Percentiles rank a stretch among this genome's conserved stretches.
Conservation (phyloP, 2,113 vertebrate genomes). For the Heterotilapia buettikoferi region DNA sequence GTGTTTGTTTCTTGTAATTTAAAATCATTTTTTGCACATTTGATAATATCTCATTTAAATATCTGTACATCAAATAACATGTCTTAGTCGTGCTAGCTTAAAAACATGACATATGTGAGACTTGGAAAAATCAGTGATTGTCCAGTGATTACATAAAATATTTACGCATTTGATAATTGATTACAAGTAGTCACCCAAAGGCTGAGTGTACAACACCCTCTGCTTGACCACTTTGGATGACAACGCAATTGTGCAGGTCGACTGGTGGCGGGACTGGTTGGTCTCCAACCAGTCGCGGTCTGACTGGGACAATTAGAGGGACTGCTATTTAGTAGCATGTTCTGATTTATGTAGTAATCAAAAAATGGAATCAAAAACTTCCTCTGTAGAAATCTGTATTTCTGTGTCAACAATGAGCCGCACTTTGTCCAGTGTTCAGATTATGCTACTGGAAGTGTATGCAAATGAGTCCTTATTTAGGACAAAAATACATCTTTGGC, state of each 20-base stretch:
- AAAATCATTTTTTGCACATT: background rate
- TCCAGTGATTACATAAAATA: background rate
- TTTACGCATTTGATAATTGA: background rate
- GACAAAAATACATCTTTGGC: background rate
- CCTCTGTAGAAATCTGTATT: background rate
- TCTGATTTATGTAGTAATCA: background rate
- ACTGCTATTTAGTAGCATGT: background rate
- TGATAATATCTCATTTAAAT: background rate
- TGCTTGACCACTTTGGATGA: background rate
- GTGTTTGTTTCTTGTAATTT: background rate
- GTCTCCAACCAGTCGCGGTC: background rate
- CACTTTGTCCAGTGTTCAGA: background rate
- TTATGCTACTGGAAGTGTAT: background rate
- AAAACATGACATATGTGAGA: background rate
- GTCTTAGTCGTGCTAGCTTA: background rate
- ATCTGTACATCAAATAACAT: background rate
- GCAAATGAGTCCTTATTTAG: background rate
- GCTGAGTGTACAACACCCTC: background rate
- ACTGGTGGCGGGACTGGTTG: background rate
- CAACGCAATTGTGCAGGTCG: background rate
- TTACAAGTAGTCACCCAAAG: background rate
- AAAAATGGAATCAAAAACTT: background rate
- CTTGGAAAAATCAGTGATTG: background rate
- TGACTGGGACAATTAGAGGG: background rate
- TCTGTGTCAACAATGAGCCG: background rate